Evolutionary conservation across 2,113 vertebrate genomes (phyloP).

Genomic region (Ptilonorhynchus violaceus): DNA sequence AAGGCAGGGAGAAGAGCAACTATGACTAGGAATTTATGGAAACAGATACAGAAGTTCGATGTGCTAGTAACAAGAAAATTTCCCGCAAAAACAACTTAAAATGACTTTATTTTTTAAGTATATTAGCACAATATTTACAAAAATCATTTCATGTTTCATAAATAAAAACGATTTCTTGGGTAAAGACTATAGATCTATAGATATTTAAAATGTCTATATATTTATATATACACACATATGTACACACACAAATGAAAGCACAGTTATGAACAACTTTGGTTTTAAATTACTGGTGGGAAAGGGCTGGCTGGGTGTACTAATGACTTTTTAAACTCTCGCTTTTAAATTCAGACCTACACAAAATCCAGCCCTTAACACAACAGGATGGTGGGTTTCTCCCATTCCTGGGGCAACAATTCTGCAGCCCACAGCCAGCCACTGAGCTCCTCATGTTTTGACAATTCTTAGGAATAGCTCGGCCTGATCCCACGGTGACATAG

Average conservation of each 20-base stretch:
- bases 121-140: constrained; percentile 80
- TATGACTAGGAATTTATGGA: background rate
- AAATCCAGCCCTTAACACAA: constrained; percentile 23
- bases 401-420: background rate
- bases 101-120: constrained; percentile 74
- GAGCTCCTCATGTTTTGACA: background rate
- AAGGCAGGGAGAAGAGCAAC: background rate
- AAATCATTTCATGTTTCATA: constrained; percentile 69
- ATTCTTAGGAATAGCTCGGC: background rate
- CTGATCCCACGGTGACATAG: background rate
- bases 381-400: background rate
- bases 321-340: background rate
- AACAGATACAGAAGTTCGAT: background rate
- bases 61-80: background rate
- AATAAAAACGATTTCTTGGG: constrained; percentile 72
- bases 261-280: constrained; percentile 74
- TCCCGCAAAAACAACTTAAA: constrained; percentile 70
- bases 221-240: constrained; percentile 25
- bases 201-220: constrained; percentile 71
- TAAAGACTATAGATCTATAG: constrained; percentile 72
- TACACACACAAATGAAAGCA: constrained; percentile 22
- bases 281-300: constrained; percentile 62
- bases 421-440: rapidly evolving
- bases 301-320: background rate
- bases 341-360: constrained; percentile 32